Base-by-base conservation (phyloP, 2,888 invertebrate genomes). In the Apomyelois bistriatella region DNA sequence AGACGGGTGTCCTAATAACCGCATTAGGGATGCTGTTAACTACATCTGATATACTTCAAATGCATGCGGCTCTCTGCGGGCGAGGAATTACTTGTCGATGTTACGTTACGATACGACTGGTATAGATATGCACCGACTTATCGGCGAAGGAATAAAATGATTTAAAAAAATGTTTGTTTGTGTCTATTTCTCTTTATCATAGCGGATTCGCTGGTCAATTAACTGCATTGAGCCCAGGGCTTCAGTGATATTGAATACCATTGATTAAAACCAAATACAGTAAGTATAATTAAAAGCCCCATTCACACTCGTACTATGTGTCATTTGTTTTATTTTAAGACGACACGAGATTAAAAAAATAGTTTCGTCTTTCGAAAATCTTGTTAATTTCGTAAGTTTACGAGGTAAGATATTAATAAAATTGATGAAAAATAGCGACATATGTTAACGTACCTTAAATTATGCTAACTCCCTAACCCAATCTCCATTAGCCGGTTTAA, bases 1-100 rank as follows among this genome's bases (percentile, higher is more conserved):
- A 70, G 73, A 76, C 75, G 66, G 68, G 55, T 68, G 64, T 71
- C 79, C 74, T 81, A 80, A 79, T 82, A 79, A 77, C 68, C 76
- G 72, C 76, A 77, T 80, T 81, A 76, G 72, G 71, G 77, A 75
- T 77, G 74, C 72, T 75, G 74, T 78, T 79, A 74, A 78, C 66
- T 68, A 64, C 64, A 62, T 64, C 62, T 61, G 58, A 63, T 65
- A 66, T 3, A 65, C 62, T 68, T 64, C 61, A 65, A 70, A 68
- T 68, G 70, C 66, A 66, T 68, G 69, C 65, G 56, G 51, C 58
- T 68, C 79, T 70, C 82, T 68, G 72, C 79, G 66, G 82, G 80
- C 70, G 74, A 66, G 67, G 70, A 74, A 74, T 74, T 64, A 66
- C 62, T 74, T 51, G 42, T 36, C 41, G 16, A 41, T 38, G n/a